phyloP scores from a whole-genome alignment of 2,113 vertebrate species.

The Panurus biarmicus region DNA sequence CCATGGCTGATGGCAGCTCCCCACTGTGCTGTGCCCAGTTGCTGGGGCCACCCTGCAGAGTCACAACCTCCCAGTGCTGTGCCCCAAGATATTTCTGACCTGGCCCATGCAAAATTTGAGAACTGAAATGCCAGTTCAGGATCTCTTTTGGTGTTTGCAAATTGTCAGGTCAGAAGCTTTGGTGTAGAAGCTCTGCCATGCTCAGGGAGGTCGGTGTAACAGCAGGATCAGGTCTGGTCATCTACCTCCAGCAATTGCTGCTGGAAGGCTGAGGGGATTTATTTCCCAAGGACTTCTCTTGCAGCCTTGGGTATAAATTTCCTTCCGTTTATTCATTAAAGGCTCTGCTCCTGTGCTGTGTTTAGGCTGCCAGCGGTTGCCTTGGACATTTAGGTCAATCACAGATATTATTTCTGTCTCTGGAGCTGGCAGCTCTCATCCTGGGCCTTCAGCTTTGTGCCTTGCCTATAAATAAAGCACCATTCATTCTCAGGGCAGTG shows the following conservation, averaged over 20 bases:
- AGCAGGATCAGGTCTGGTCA: background rate
- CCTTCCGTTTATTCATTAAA: background rate
- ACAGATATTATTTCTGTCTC: conserved; percentile 38
- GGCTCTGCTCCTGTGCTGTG: background rate
- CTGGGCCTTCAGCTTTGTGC: conserved; percentile 20
- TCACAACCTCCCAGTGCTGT: background rate
- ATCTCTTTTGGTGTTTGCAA: background rate
- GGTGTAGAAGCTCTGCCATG: background rate
- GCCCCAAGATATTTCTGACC: background rate
- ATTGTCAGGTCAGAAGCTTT: background rate
- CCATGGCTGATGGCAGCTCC: background rate
- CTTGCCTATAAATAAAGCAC: conserved; percentile 22
- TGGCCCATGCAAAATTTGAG: background rate
- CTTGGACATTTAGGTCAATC: conserved; percentile 54
- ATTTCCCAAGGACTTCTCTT: conserved; percentile 11
- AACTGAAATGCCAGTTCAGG: background rate
- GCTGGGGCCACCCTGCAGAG: background rate
- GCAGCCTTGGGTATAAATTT: conserved; percentile 18
- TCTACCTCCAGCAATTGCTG: background rate
- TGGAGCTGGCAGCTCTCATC: background rate
- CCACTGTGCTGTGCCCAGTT: background rate
- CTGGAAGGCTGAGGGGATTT: background rate
- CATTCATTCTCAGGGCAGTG: background rate
- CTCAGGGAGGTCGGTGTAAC: background rate
- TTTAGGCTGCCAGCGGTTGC: background rate